Evolutionary conservation across 2,888 invertebrate species (phyloP), one percentile per base, ranked within the genome.

Genomic region (Agriopis marginaria): DNA sequence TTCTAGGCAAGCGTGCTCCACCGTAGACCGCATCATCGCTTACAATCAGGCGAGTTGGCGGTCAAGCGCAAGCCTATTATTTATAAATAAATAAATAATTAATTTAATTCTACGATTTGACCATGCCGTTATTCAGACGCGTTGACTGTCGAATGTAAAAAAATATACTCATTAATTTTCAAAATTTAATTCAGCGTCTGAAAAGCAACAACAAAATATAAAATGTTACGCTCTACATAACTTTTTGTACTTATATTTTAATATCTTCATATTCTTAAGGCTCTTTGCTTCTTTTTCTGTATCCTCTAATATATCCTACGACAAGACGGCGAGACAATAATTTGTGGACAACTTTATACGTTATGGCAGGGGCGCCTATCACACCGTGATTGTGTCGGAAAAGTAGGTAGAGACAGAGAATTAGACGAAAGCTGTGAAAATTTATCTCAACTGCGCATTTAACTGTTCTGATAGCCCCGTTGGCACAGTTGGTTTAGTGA

Each of bases 311-410:
- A 62, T 58, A 70, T 66, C 63, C 62, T 49, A 39, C 23, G 55
- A 63, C 68, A 68, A 68, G 63, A 39, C 51, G 62, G n/a, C 50
- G 62, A 62, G 62, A 71, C 66, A 64, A 71, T 66, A 66, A 63
- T 63, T 70, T 66, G 66, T 3, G 66, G 49, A 64, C 45, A 70
- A 62, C 51, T 59, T 70, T 70, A 66, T 66, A 63, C 10, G 53
- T 58, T 63, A 49, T 58, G 67, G 32, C 67, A 49, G 45, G 42
- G 56, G 45, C 7, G 50, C 23, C 54, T 1, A 14, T 60, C 56
- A 66, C 70, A 70, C 70, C 66, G 60, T 32, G 32, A 32, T 4
- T 32, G 32, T 42, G 3, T 8, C 2, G 60, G 6, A 45, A 23
- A 11, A 45, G 7, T 9, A 14, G 6, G 9, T 6, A 17, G 17